Conservation (phyloP, 1,140 invertebrate species). For the Papilio dardanus region DNA sequence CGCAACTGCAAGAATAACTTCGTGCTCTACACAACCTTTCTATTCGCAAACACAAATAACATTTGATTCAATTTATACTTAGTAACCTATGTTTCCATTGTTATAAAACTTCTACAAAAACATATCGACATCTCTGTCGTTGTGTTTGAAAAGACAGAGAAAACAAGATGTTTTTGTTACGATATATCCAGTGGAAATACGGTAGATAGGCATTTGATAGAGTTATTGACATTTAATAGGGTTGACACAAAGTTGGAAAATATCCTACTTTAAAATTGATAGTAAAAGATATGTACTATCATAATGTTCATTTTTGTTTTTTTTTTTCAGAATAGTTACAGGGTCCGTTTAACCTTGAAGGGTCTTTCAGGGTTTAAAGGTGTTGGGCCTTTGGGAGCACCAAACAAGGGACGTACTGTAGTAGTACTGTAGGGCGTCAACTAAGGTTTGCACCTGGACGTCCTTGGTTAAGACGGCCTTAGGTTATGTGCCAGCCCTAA, state of each 20-base stretch:
- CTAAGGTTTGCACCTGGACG: no score
- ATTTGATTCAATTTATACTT: background rate
- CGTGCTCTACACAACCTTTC: background rate
- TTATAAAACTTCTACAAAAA: background rate
- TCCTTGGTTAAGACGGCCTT: no score
- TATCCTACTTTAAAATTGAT: no score
- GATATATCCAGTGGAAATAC: background rate
- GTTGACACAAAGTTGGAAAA: background rate
- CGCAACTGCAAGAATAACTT: background rate
- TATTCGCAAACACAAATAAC: background rate
- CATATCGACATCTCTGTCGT: background rate
- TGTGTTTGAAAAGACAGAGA: background rate
- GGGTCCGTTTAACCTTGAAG: no score
- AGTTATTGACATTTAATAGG: slow-evolving; percentile 4
- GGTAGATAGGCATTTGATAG: background rate
- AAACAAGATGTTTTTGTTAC: background rate
- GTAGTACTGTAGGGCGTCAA: no score
- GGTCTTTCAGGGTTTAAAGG: no score
- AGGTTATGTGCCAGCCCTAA: slow-evolving; percentile 2
- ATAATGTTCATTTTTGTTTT: no score
- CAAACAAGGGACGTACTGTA: no score
- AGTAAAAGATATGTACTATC: no score
- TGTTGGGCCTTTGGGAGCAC: no score
- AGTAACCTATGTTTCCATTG: background rate
- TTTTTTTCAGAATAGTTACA: no score